Evolutionary conservation across 2,888 invertebrate genomes (phyloP), one percentile per base, ranked within the genome.

Genomic region (Eupithecia centaureata): DNA sequence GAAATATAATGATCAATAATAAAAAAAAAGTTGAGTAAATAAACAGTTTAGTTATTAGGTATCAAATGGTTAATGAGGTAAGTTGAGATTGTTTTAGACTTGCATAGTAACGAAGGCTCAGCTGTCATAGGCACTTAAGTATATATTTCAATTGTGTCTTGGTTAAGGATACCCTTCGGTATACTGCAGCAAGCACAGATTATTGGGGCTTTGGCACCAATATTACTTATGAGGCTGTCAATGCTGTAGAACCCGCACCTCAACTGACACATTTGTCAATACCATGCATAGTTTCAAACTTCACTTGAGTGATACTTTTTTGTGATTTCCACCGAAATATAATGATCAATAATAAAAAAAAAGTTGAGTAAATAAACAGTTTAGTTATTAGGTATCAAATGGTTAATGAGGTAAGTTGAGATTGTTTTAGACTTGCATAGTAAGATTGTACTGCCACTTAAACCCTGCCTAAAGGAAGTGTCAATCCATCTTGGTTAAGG

Each of bases 231-330:
- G 15, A 35, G 38, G n/a, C 38, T 38, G 38, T 7, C 38, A 38
- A n/a, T 38, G n/a, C 38, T 38, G n/a, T 38, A n/a, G n/a, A 38
- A 38, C 38, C 38, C 38, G n/a, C 15, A n/a, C n/a, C 38, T 38
- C n/a, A 35, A 35, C 35, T 35, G n/a, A 35, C n/a, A 35, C 15
- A 35, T 38, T 38, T n/a, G 38, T 38, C n/a, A 12, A 38, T n/a
- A 38, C 38, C 38, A 38, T 38, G 38, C n/a, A 38, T 38, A n/a
- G n/a, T n/a, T n/a, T n/a, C n/a, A n/a, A n/a, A n/a, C n/a, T n/a
- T n/a, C n/a, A n/a, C n/a, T n/a, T n/a, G n/a, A 65, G 61, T 63
- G 65, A 28, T 54, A 56, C 25, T 51, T n/a, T 64, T 38, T 33
- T 42, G 70, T 64, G 68, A 35, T 60, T 57, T 63, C 10, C 25